Evolutionary conservation across 2,797 vertebrate species (phyloP), one percentile per base, ranked within the genome.

Genomic region (Neomorphus geoffroyi): DNA sequence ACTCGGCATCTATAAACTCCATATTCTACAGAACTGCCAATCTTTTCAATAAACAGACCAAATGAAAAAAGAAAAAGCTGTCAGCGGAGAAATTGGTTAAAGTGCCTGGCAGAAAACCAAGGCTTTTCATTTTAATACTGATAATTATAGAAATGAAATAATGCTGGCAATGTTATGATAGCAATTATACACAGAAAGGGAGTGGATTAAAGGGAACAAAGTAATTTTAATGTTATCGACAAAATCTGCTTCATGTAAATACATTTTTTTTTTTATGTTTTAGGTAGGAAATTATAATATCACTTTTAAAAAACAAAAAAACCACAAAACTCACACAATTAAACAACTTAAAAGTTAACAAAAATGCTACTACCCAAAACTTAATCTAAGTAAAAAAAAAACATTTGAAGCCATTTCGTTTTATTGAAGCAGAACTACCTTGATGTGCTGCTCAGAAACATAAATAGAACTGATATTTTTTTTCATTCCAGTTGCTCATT

Each of bases 111-210:
- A 64, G 43, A 83, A 95, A 92, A 72, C 0, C 30, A 61, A 64
- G 18, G 56, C 26, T 73, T 84, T 86, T 93, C 26, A 62, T 79
- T 75, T 81, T 66, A 70, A 62, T 58, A 72, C 39, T n/a, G 73
- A 50, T 80, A 92, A 94, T 84, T 92, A 81, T 18, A 77, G 67
- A 71, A 78, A 91, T 69, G 23, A 89, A 94, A 79, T 83, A 90
- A 95, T 54, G 58, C 54, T 86, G 69, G 82, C 80, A 92, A 66
- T 39, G 22, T 7, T 39, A 43, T 30, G 27, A 58, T 62, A 51
- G 43, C 54, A 88, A 88, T 83, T 78, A 88, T 26, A 83, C 27
- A 74, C 18, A 73, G 46, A 90, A 75, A 92, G 65, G 3, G 28
- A 84, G 11, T 1, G 6, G 21, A 90, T 83, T 91, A 92, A 66